Evolutionary conservation across 2,113 vertebrate species (phyloP).

Genomic region (Syrrhaptes paradoxus): DNA sequence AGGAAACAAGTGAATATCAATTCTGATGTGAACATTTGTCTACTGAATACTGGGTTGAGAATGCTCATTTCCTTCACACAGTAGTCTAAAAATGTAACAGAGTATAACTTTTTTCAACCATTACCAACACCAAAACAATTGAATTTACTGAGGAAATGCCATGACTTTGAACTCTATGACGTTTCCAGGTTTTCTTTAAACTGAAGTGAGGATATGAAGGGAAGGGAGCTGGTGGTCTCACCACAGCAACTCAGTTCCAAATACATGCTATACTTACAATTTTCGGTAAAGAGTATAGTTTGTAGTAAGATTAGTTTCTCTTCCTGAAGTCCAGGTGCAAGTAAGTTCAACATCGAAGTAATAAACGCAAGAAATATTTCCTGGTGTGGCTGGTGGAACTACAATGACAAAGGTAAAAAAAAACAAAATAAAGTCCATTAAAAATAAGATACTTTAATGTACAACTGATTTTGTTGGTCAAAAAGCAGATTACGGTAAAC

Average conservation of each 20-base stretch:
- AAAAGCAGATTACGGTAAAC: background rate
- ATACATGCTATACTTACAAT: conserved; percentile 59
- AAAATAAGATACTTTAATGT: background rate
- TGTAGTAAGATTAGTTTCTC: background rate
- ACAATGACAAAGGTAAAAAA: background rate
- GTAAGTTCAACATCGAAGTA: conserved; percentile 40
- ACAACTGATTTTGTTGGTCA: background rate
- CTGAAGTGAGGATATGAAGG: background rate
- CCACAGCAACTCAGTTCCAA: background rate
- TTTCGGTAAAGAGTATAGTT: conserved; percentile 49
- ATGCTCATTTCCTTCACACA: background rate
- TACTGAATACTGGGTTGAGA: background rate
- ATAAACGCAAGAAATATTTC: conserved; percentile 75
- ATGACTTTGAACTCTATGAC: background rate
- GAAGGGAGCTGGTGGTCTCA: background rate
- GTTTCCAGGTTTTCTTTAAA: background rate
- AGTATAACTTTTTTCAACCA: background rate
- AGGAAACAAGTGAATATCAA: background rate
- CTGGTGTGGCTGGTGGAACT: conserved; percentile 69
- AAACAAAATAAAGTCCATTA: background rate
- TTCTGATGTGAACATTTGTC: background rate
- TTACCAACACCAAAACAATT: background rate
- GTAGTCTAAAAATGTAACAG: background rate
- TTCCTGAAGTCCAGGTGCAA: conserved; percentile 74
- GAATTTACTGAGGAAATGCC: background rate